Base-by-base conservation (phyloP, 1,140 invertebrate species). In the Ostrea denselamellosa region DNA sequence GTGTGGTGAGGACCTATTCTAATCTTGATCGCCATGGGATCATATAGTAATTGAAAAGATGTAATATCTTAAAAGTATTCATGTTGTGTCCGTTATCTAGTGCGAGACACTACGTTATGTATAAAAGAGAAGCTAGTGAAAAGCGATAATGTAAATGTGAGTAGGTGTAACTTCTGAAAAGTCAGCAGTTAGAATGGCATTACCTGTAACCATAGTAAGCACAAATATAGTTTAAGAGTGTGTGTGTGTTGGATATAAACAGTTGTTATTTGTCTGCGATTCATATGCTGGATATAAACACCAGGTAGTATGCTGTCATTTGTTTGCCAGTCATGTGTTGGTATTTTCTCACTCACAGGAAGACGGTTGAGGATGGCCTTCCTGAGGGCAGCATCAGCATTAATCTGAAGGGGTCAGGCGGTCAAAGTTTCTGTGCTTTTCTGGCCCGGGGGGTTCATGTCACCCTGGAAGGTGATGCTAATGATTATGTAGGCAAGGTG, bases 341-440 rank as follows among this genome's bases (percentile, higher is more conserved):
- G 8, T 3, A 68, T 25, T 34, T 88, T 14, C 89, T 87, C 88
- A 90, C 51, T 90, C 94, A 12, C 90, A 98, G 98, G 94, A 97
- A 97, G 96, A 97, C 97, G 94, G 97, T 97, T 17, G 98, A 99
- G 91, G 95, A 96, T 53, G 99, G 99, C 68, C 95, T 99, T 34
- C 97, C 98, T 10, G 96, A 97, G 1, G 96, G 97, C 89, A 97
- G 96, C 89, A 98, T 99, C 87, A 97, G 98, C 90, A 97, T 99
- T 62, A 96, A 96, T 83, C 95, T 99, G 54, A 97, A 95, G 89
- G 99, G 99, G 10, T 98, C 98, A n/a, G 99, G 98, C 51, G 99
- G 99, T 53, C 99, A 99, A 95, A 99, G 98, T 94, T 99, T 99
- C 95, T 98, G 99, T 95, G 98, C 99, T n/a, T 99, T 99, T 95